Evolutionary conservation across 23 tunicate genomes (phyloP).

Genomic region (Aplidium turbinatum): DNA sequence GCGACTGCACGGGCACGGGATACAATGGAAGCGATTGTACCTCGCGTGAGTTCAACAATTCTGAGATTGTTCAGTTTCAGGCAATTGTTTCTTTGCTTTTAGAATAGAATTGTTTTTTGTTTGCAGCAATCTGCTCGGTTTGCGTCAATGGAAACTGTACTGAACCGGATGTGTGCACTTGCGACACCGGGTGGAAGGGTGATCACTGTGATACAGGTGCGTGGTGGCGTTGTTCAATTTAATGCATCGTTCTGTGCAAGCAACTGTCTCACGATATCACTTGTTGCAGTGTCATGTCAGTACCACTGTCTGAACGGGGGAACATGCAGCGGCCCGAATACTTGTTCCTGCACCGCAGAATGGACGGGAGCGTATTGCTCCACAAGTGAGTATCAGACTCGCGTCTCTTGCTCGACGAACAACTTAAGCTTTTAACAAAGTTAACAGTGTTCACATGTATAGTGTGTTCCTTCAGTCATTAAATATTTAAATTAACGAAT

Average conservation of each 20-base stretch:
- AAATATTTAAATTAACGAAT: too few relatives aligned
- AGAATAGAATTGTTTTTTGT: too few relatives aligned
- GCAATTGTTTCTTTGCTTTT: too few relatives aligned
- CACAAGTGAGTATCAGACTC: too few relatives aligned
- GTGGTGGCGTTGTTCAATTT: too few relatives aligned
- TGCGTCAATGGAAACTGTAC: background rate
- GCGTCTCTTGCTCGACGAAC: too few relatives aligned
- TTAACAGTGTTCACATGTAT: too few relatives aligned
- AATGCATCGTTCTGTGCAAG: too few relatives aligned
- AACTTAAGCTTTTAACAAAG: too few relatives aligned
- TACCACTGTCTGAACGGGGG: slow-evolving; percentile 45
- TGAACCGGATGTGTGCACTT: slow-evolving; percentile 38
- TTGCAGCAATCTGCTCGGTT: slow-evolving; percentile 6
- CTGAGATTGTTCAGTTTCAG: background rate
- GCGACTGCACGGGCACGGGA: slow-evolving; percentile 51
- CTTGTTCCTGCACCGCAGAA: slow-evolving; percentile 44
- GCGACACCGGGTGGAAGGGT: slow-evolving; percentile 41
- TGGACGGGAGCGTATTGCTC: slow-evolving; percentile 44
- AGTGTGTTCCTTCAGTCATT: too few relatives aligned
- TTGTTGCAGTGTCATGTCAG: slow-evolving; percentile 29
- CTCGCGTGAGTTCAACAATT: slow-evolving; percentile 29
- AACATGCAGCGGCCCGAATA: slow-evolving; percentile 56
- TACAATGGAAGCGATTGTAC: slow-evolving; percentile 32
- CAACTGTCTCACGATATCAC: too few relatives aligned
- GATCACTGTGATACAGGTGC: slow-evolving; percentile 31